Conservation (phyloP, 2,797 vertebrate genomes). For the Pteronotus mesoamericanus region DNA sequence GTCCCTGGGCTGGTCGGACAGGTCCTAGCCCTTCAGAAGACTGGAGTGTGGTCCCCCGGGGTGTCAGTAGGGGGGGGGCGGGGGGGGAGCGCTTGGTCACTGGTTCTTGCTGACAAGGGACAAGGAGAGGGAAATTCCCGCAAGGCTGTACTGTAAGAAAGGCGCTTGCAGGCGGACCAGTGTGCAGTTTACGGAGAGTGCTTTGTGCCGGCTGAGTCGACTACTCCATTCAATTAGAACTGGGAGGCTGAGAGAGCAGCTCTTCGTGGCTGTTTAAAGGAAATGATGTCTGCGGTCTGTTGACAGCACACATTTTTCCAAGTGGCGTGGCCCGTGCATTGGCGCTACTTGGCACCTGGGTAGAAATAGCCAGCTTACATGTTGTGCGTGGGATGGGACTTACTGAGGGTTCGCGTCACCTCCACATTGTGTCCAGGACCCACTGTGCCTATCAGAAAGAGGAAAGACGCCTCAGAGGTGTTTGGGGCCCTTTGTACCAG, state of each 20-base stretch:
- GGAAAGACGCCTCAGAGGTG: not conserved
- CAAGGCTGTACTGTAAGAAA: not conserved
- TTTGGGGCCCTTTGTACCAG: not conserved
- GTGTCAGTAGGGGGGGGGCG: not conserved
- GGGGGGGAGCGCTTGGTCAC: accelerated
- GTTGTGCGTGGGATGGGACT: not conserved
- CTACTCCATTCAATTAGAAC: not conserved
- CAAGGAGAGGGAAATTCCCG: not conserved
- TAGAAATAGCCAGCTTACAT: not conserved
- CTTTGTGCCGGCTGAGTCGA: not conserved
- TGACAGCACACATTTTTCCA: not conserved
- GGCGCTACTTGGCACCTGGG: not conserved
- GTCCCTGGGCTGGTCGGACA: not conserved
- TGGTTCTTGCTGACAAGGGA: not conserved
- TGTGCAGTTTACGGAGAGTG: accelerated
- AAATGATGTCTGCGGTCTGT: not conserved
- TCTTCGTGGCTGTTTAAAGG: not conserved
- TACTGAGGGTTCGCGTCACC: not conserved
- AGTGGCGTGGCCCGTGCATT: not conserved
- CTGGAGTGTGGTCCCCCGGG: accelerated
- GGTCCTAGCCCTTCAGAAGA: not conserved
- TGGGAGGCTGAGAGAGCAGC: not conserved
- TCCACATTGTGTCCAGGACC: not conserved
- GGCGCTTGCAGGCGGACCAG: not conserved
- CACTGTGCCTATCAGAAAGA: not conserved